Conservation (phyloP, 2,113 vertebrate species). For the Mus pahari region DNA sequence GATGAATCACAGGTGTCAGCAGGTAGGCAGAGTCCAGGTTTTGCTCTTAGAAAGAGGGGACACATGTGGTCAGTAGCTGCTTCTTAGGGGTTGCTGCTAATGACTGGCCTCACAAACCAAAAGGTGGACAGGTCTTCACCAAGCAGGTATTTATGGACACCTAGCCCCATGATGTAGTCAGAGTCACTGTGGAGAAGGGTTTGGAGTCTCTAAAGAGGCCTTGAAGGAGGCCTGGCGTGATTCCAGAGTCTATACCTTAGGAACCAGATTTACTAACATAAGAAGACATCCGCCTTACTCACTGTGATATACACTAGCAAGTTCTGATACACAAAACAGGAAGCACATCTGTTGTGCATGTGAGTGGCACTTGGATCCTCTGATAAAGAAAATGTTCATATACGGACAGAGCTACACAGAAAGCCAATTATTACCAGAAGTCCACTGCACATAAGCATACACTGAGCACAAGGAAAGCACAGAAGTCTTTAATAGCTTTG, state of each 20-base stretch:
- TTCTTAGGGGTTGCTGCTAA: background rate
- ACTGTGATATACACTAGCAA: background rate
- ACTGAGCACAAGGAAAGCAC: slow-evolving; percentile 12
- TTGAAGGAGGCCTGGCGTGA: background rate
- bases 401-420: slow-evolving; percentile 35
- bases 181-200: background rate
- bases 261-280: background rate
- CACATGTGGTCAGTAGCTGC: background rate
- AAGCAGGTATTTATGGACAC: slow-evolving; percentile 8
- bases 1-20: slow-evolving; percentile 57
- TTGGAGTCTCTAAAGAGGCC: background rate
- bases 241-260: background rate
- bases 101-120: slow-evolving; percentile 10
- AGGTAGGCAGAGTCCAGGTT: slow-evolving; percentile 1
- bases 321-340: background rate
- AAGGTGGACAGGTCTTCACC: slow-evolving; percentile 15
- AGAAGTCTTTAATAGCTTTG: background rate
- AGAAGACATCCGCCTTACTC: background rate
- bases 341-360: background rate
- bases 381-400: background rate
- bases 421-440: slow-evolving; percentile 56
- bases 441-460: background rate
- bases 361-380: background rate
- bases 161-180: slow-evolving; percentile 3
- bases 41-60: slow-evolving; percentile 54